Evolutionary conservation across 2,888 invertebrate species (phyloP).

Genomic region (Caenorhabditis virilis): DNA sequence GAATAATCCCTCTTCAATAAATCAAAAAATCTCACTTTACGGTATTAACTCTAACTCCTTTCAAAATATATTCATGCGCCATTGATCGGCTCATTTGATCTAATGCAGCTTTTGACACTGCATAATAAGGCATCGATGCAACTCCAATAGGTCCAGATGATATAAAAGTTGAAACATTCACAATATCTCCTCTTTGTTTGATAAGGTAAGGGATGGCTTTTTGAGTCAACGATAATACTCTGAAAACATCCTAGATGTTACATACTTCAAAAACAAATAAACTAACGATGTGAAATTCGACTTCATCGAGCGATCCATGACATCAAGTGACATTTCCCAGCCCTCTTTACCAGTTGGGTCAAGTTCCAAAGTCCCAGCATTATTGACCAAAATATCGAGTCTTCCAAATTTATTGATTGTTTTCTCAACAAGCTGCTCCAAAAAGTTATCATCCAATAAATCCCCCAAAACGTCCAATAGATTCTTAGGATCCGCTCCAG

Average conservation of each 20-base stretch:
- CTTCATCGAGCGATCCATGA: slow-evolving; percentile 31
- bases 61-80: slow-evolving; percentile 76
- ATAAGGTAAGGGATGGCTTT: slow-evolving; percentile 85
- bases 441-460: slow-evolving; percentile 24
- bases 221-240: slow-evolving; percentile 74
- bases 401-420: slow-evolving; percentile 31
- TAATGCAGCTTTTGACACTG: slow-evolving; percentile 85
- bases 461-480: slow-evolving; percentile 33
- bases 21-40: slow-evolving; percentile 75
- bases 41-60: slow-evolving; percentile 81
- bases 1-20: no score
- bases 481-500: slow-evolving; percentile 20
- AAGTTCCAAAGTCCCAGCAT: slow-evolving; percentile 34
- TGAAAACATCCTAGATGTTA: slow-evolving; percentile 9
- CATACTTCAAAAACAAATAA: not conserved
- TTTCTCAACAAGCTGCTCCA: slow-evolving; percentile 17
- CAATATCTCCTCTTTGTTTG: slow-evolving; percentile 82
- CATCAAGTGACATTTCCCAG: slow-evolving; percentile 38
- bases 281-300: slow-evolving; percentile 35
- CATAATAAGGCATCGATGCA: slow-evolving; percentile 49
- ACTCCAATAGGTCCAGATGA: slow-evolving; percentile 79
- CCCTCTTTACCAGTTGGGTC: slow-evolving; percentile 33
- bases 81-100: slow-evolving; percentile 91
- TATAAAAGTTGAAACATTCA: slow-evolving; percentile 87
- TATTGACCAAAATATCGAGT: slow-evolving; percentile 45